Evolutionary conservation across 2,888 invertebrate species (phyloP).

Genomic region (Trichopria drosophilae): DNA sequence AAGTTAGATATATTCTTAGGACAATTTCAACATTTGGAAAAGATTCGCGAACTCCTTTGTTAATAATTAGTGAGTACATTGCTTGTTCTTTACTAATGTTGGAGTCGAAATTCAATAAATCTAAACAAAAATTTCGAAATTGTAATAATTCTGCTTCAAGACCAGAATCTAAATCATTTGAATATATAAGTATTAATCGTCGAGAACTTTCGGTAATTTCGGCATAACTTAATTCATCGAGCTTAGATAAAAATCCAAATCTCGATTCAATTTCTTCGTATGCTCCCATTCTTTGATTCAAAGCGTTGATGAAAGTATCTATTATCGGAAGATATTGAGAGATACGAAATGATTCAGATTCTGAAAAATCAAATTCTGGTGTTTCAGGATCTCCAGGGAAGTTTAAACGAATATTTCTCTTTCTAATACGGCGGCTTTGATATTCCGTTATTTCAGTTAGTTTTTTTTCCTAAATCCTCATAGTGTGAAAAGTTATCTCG

Average conservation of each 20-base stretch:
- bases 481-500: slow-evolving; percentile 14
- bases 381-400: neutral
- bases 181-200: neutral
- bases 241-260: slow-evolving; percentile 7
- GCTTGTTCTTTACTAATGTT: too few relatives aligned
- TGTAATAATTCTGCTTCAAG: slow-evolving; percentile 2
- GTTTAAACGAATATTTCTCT: slow-evolving; percentile 4
- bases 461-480: slow-evolving; percentile 15
- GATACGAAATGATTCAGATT: slow-evolving; percentile 8
- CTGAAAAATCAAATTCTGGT: neutral
- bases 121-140: slow-evolving; percentile 2
- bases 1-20: neutral
- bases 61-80: too few relatives aligned
- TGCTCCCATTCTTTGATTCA: slow-evolving; percentile 6
- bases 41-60: too few relatives aligned
- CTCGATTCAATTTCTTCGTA: slow-evolving; percentile 3
- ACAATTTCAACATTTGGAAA: neutral
- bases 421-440: slow-evolving; percentile 1
- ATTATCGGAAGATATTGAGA: slow-evolving; percentile 1
- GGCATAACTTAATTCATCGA: too few relatives aligned
- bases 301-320: neutral
- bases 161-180: neutral
- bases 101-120: slow-evolving; percentile 1
- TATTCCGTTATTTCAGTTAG: slow-evolving; percentile 3
- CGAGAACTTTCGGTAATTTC: neutral